Base-by-base conservation (phyloP, 2,113 vertebrate species). In the Cettia cetti region DNA sequence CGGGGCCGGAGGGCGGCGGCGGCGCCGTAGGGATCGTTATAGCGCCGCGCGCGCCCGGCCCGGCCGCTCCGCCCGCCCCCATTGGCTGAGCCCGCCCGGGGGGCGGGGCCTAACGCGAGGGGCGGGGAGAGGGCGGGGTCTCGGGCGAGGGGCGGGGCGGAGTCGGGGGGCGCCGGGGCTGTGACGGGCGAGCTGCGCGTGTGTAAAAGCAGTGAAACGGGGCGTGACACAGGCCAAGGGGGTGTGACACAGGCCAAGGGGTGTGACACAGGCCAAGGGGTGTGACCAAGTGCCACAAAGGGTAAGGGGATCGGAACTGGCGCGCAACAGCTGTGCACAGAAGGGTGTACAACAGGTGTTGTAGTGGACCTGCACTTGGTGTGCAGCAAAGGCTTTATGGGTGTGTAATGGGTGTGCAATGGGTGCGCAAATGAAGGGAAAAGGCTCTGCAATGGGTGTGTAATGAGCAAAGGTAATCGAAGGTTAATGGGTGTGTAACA, bases 171-270 rank as follows among this genome's bases (percentile, higher is more conserved):
- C 31, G 10, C 10, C 1, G 74, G 28, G 50, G 22, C 1, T 26
- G 70, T 11, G 70, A 12, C 2, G 24, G 31, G 31, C 0, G 40
- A 12, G 40, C 6, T 1, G 0, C 1, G 26, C 20, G 33, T 1
- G 47, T 6, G 81, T 27, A 9, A 33, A 37, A 47, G 44, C 14
- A 4, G 49, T 4, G 49, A 22, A 4, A 24, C 49, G 31, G 31
- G 45, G 24, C 3, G 70, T 53, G 52, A 44, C 42, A 16, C 42
- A 4, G 42, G 42, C 42, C 42, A 7, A 44, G 42, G 21, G 30
- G 44, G 22, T 2, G 68, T 47, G 45, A 23, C 45, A 10, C 45
- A 6, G 4, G 13, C 54, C 9, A 7, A 22, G n/a, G 9, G 35
- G 47, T 6, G 59, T 28, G 14, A 35, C 5, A 10, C 28, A 0